Evolutionary conservation across 2,113 vertebrate species (phyloP).

Genomic region (mouse (Mus musculus)): DNA sequence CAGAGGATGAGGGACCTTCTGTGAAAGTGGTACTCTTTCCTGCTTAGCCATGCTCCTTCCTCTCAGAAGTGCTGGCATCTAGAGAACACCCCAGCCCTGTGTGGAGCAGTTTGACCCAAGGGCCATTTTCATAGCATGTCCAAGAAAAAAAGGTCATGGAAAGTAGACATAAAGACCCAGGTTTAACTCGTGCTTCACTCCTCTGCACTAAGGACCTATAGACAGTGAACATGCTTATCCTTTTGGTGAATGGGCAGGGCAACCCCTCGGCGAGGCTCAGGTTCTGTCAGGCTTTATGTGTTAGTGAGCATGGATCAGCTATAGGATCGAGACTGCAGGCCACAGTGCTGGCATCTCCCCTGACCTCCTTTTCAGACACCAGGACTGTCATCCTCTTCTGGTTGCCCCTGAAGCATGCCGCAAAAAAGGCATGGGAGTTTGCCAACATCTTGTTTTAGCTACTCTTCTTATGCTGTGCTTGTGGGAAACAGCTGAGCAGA

Average conservation of each 20-base stretch:
- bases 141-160: background rate
- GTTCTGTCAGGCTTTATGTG: background rate
- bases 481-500: background rate
- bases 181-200: background rate
- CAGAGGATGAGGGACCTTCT: background rate
- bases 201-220: background rate
- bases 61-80: background rate
- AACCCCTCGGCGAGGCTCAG: too few relatives aligned
- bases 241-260: background rate
- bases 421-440: background rate
- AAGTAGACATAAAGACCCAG: background rate
- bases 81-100: background rate
- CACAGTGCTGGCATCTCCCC: background rate
- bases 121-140: too few relatives aligned
- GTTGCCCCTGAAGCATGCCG: background rate
- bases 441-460: background rate
- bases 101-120: background rate
- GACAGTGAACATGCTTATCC: background rate
- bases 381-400: background rate
- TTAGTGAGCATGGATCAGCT: background rate
- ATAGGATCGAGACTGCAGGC: background rate
- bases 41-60: background rate
- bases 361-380: background rate
- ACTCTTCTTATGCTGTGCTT: rapidly evolving
- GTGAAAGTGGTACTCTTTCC: background rate